phyloP scores from a whole-genome alignment of 2,113 vertebrate genomes.

The Amphiprion percula region DNA sequence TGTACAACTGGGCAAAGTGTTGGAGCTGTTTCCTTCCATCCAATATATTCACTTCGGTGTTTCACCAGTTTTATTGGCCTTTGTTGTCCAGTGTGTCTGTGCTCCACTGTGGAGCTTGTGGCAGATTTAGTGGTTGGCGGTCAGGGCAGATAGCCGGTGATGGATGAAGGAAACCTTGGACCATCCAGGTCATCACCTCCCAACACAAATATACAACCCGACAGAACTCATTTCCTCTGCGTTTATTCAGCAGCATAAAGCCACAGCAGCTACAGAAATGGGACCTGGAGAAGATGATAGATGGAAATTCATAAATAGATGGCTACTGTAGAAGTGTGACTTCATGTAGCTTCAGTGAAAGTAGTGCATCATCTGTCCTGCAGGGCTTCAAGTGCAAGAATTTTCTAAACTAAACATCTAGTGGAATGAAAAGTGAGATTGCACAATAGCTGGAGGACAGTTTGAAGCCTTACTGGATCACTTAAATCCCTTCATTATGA shows the following conservation, averaged over 20 bases:
- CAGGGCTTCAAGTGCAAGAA: background rate
- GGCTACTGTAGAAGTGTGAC: background rate
- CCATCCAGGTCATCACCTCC: slow-evolving; percentile 68
- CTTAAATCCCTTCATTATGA: too few relatives aligned
- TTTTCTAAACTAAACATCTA: background rate
- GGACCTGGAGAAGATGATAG: background rate
- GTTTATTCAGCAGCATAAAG: slow-evolving; percentile 2
- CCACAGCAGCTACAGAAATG: background rate
- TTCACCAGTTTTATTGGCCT: slow-evolving; percentile 24
- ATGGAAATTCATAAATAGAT: slow-evolving; percentile 1
- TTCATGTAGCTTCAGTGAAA: background rate
- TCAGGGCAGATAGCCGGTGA: slow-evolving; percentile 67
- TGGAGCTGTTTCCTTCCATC: background rate
- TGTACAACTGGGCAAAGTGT: background rate
- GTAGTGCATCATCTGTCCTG: background rate
- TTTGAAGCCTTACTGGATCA: background rate
- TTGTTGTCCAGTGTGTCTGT: slow-evolving; percentile 35
- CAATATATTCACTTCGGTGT: slow-evolving; percentile 2
- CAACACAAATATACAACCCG: slow-evolving; percentile 42
- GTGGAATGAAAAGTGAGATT: background rate
- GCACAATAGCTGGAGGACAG: too few relatives aligned
- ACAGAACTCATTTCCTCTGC: slow-evolving; percentile 40
- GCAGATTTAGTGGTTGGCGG: slow-evolving; percentile 68
- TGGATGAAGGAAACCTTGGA: slow-evolving; percentile 77
- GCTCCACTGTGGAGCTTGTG: slow-evolving; percentile 33